Evolutionary conservation across 1,140 invertebrate species (phyloP), one percentile per base, ranked within the genome.

Genomic region (Odontomachus brunneus): DNA sequence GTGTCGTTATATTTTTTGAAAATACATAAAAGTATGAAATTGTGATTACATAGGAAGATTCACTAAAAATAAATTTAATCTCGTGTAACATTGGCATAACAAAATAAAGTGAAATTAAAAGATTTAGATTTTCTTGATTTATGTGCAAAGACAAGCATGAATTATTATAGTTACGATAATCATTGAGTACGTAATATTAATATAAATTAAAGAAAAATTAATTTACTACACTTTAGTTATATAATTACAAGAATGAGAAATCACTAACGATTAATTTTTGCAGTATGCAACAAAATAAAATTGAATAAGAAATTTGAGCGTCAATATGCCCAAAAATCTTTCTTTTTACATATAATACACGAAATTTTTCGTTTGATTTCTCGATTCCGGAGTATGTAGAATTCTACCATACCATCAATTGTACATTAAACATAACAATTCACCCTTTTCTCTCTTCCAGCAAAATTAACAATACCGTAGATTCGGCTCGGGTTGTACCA

Each of bases 21-120:
- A 80, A 88, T 88, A 85, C 78, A 71, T 85, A 85, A 80, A 83
- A 88, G 57, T 62, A 63, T 76, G 60, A 83, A 88, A 88, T 88
- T 78, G 65, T 38, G 59, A 85, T 88, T 76, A 62, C 9, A 44
- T 44, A 44, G 60, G 78, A 48, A 83, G 72, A 62, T 59, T 85
- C 60, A 87, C 53, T 73, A 78, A 67, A 85, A 66, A 83, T 88
- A 48, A 78, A 55, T 57, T 88, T 85, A 80, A 84, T 90, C 90
- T 90, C 90, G 84, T 91, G 90, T 92, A 92, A 89, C 82, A 90
- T 91, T 89, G 88, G 86, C 88, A 88, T 85, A 91, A 91, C 71
- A 86, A 91, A 91, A 91, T 92, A 91, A 91, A 91, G 87, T 91
- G 89, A 87, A 90, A 89, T 87, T 87, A 83, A 85, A 72, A 88